Conservation (phyloP, 2,113 vertebrate species). For the Antennarius striatus region DNA sequence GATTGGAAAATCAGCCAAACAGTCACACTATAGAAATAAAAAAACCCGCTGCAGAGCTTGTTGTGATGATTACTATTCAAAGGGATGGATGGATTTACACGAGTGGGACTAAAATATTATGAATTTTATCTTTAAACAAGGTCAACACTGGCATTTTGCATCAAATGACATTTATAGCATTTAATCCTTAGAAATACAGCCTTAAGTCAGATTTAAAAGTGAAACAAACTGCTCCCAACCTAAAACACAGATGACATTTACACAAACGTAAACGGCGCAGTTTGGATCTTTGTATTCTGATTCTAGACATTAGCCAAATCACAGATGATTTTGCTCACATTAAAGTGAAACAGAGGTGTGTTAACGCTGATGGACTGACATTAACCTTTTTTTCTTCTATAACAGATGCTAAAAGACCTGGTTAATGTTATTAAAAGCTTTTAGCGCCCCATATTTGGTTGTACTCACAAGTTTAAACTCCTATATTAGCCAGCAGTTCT, state of each 20-base stretch:
- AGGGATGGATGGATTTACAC: conserved; percentile 10
- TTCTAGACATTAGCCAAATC: no score
- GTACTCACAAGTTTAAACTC: no score
- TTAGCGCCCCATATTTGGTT: no score
- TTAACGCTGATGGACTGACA: no score
- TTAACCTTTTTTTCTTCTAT: no score
- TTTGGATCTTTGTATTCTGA: conserved; percentile 3
- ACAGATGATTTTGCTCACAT: neutral
- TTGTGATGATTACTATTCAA: neutral
- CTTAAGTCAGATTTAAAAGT: conserved; percentile 52
- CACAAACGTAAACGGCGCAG: conserved; percentile 11
- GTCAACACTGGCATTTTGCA: conserved; percentile 65
- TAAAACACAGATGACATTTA: conserved; percentile 61
- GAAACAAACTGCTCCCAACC: conserved; percentile 56
- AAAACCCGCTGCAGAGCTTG: neutral
- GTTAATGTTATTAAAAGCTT: no score
- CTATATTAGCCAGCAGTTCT: no score
- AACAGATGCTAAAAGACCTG: no score
- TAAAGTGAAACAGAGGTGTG: neutral
- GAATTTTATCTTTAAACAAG: conserved; percentile 47
- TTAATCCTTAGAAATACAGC: conserved; percentile 43
- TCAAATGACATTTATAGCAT: conserved; percentile 58
- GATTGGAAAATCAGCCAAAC: conserved; percentile 4
- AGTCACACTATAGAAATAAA: neutral
- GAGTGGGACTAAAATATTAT: conserved; percentile 22